Percentiles rank a stretch among this genome's conserved stretches.
Conservation (phyloP, 1,140 invertebrate species). For the Pinna nobilis region DNA sequence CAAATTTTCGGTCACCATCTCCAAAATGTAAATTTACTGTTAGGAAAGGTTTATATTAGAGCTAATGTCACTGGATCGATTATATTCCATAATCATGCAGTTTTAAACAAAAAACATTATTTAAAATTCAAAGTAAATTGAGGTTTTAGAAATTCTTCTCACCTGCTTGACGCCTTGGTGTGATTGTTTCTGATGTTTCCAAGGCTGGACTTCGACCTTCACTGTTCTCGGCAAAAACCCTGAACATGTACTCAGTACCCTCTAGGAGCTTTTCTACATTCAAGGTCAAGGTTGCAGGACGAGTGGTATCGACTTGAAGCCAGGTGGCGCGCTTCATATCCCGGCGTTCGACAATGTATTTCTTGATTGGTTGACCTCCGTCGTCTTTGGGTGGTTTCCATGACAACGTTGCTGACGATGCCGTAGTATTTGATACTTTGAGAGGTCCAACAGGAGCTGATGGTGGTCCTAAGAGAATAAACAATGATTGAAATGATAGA, state of each 20-base stretch:
- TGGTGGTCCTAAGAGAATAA: conserved; percentile 65
- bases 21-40: too few relatives aligned
- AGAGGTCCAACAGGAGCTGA: conserved; percentile 79
- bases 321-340: conserved; percentile 67
- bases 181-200: conserved; percentile 78
- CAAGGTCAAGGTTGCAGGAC: conserved; percentile 41
- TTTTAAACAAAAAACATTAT: neutral
- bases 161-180: conserved; percentile 64
- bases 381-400: conserved; percentile 95
- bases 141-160: neutral
- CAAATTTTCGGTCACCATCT: too few relatives aligned
- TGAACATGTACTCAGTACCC: conserved; percentile 91
- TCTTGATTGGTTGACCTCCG: conserved; percentile 95
- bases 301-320: conserved; percentile 58
- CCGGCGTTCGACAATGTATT: conserved; percentile 94
- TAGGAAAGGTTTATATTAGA: too few relatives aligned
- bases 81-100: neutral
- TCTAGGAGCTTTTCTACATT: conserved; percentile 92
- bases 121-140: neutral
- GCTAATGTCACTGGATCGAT: neutral
- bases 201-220: conserved; percentile 90
- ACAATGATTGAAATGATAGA: too few relatives aligned
- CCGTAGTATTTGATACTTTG: conserved; percentile 93
- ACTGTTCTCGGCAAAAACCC: conserved; percentile 93
- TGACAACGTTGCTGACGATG: conserved; percentile 93